phyloP scores from a whole-genome alignment of 2,797 vertebrate genomes.

The Thripadectes ignobilis region DNA sequence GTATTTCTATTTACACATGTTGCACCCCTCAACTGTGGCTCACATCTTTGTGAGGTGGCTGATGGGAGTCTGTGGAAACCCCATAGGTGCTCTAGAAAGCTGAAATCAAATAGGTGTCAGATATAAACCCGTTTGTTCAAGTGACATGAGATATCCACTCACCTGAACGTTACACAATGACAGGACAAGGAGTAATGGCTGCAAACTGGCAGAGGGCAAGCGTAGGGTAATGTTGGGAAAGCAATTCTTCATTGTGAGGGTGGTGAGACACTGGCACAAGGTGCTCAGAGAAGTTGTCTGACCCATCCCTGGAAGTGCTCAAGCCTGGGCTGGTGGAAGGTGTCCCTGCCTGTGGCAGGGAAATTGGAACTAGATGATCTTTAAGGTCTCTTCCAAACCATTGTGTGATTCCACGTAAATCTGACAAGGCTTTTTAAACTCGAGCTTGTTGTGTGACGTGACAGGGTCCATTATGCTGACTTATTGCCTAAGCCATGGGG shows the following conservation, averaged over 20 bases:
- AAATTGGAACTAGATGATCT: background rate
- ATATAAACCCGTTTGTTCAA: background rate
- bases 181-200: background rate
- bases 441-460: background rate
- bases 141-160: background rate
- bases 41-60: background rate
- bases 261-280: background rate
- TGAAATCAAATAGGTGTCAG: background rate
- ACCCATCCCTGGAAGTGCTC: background rate
- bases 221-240: too few species aligned
- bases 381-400: background rate
- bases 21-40: accelerated
- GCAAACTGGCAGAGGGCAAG: too few species aligned
- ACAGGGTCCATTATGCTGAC: background rate
- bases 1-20: accelerated
- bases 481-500: background rate
- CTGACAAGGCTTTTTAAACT: background rate
- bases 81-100: background rate
- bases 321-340: accelerated
- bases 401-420: background rate
- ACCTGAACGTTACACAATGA: background rate
- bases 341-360: too few species aligned
- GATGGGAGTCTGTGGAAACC: background rate
- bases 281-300: background rate
- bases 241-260: accelerated